Base-by-base conservation (phyloP, 1,140 invertebrate genomes). In the Zeugodacus cucurbitae region DNA sequence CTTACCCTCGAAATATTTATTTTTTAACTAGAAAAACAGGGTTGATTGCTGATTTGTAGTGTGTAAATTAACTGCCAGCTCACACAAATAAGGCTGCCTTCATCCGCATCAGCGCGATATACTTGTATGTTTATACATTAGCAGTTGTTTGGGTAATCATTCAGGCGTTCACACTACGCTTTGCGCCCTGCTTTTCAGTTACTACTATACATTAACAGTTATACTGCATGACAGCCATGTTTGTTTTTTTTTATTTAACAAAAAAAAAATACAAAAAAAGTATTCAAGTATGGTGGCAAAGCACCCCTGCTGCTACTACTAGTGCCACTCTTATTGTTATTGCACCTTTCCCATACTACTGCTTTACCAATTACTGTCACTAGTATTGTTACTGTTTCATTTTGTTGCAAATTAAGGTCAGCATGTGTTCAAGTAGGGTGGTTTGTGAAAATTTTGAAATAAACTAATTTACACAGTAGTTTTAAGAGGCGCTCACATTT, bases 111-210 rank as follows among this genome's bases (percentile, higher is more conserved):
- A 2, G 14, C 11, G 32, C 3, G 14, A 26, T 10, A 20, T 37
- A 22, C 67, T 74, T 37, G 67, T 74, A 74, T 74, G 14, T 41
- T 74, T 74, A 74, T 20, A 74, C 34, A 74, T 74, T 37, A 37
- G 67, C 34, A 74, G 67, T 74, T 74, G 67, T 5, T 74, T n/a
- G n/a, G 67, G 32, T 32, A 74, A 74, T 41, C 67, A 74, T 74
- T 37, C 67, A 74, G 67, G 17, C 67, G 34, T 37, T 67, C 67
- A 74, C 67, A 74, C 34, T 74, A 4, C 29, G 29, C 29, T 29
- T 62, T 62, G 58, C 26, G 58, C 26, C 29, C 14, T 32, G 32
- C 26, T 34, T 67, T 37, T 41, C 67, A 11, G 22, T 22, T 54
- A 54, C 48, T 54, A 17, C n/a, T n/a, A 10, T 6, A 22, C 10